These are phyloP conservation scores for Scyliorhinus canicula DNA, from an alignment of 2,797 vertebrate species.

Conservation along the genomic window DNA sequence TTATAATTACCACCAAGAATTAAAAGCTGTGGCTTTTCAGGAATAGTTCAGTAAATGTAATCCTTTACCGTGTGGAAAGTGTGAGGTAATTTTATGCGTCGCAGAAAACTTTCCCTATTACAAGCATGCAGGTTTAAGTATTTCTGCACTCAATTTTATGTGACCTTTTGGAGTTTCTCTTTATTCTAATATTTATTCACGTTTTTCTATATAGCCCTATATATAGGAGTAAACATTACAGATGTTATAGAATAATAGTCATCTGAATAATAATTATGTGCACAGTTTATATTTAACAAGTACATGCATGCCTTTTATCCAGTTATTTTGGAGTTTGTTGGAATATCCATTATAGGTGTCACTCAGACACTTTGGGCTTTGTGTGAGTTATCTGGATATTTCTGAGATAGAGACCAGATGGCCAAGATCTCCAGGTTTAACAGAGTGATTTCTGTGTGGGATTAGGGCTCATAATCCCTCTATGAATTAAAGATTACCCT, in stretches of 20 bases:
- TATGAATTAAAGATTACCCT: neutral
- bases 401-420: neutral
- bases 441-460: neutral
- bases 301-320: neutral
- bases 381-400: neutral
- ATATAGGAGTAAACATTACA: neutral
- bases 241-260: neutral
- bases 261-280: neutral
- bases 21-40: neutral
- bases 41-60: neutral
- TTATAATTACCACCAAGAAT: neutral
- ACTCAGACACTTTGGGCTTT: neutral
- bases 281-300: neutral
- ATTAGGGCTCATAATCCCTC: neutral
- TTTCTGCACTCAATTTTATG: neutral
- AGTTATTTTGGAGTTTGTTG: neutral
- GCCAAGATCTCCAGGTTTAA: neutral
- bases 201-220: neutral
- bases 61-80: neutral
- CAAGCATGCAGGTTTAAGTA: neutral
- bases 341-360: neutral
- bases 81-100: neutral
- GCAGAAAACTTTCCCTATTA: neutral
- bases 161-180: neutral
- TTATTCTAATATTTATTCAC: neutral